These are phyloP conservation scores for Linnaemya tessellans DNA, from an alignment of 2,888 invertebrate species.

Conservation along the genomic window DNA sequence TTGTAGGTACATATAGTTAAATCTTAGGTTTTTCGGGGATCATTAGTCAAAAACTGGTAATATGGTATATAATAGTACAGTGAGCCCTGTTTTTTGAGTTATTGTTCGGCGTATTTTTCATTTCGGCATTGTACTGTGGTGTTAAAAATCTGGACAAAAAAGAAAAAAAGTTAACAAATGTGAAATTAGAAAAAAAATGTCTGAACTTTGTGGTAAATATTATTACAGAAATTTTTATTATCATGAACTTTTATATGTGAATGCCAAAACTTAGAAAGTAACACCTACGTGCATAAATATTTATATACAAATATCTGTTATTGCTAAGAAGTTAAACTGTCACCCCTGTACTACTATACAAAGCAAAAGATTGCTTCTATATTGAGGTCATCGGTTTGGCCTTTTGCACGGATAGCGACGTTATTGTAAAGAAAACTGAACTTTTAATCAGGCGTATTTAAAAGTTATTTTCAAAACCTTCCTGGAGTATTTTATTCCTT, in stretches of 20 bases:
- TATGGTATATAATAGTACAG: too few relatives aligned
- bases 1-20: too few relatives aligned
- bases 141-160: constrained; percentile 66
- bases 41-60: too few relatives aligned
- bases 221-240: constrained; percentile 47
- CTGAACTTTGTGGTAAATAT: constrained; percentile 71
- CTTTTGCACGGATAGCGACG: constrained; percentile 32
- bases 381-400: constrained; percentile 68
- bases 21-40: too few relatives aligned
- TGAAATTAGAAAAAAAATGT: constrained; percentile 69
- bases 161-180: constrained; percentile 70
- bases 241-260: constrained; percentile 1
- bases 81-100: background rate
- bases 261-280: background rate
- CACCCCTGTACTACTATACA: constrained; percentile 40
- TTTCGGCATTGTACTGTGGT: constrained; percentile 54
- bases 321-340: constrained; percentile 55
- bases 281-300: constrained; percentile 48
- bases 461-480: background rate
- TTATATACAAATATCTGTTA: constrained; percentile 39
- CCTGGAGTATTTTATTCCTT: background rate
- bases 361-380: constrained; percentile 57
- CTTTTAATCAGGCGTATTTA: background rate
- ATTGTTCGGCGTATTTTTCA: constrained; percentile 16
- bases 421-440: background rate